phyloP scores from a whole-genome alignment of 30 jellyfish, hydroid and myxozoan species.

The Turritopsis rubra region DNA sequence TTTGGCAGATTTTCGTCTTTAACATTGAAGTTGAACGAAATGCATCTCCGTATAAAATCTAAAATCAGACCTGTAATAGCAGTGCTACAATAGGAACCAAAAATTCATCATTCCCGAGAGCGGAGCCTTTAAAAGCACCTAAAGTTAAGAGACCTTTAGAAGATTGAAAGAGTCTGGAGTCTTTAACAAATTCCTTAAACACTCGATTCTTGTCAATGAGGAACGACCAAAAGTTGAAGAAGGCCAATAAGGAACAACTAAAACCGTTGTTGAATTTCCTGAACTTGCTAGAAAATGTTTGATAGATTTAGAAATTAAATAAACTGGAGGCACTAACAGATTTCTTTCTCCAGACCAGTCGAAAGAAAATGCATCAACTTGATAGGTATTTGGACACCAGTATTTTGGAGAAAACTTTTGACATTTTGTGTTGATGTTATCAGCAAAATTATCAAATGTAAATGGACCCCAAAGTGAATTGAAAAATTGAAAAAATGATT shows the following conservation, averaged over 20 bases:
- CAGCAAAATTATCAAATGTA: not conserved
- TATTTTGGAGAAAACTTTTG: not conserved
- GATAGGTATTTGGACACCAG: not conserved
- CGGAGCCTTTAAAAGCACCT: not conserved
- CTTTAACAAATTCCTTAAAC: not conserved
- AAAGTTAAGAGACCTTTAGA: not conserved
- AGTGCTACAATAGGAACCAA: not conserved
- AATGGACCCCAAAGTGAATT: not conserved
- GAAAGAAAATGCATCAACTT: not conserved
- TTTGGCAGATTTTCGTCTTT: not conserved
- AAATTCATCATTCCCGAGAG: not conserved
- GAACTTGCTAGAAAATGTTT: not conserved
- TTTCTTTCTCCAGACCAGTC: not conserved
- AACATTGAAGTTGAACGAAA: not conserved
- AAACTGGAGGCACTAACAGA: not conserved
- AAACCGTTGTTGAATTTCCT: not conserved
- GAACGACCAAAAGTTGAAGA: not conserved
- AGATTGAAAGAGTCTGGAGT: not conserved
- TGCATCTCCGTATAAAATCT: not conserved
- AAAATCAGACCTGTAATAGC: not conserved
- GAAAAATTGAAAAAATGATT: not conserved
- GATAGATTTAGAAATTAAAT: not conserved
- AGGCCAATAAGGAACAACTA: not conserved
- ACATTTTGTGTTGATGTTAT: not conserved
- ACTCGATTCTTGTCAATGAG: not conserved